Evolutionary conservation across 1,140 invertebrate species (phyloP), one percentile per base, ranked within the genome.

Genomic region (Platyura marginata): DNA sequence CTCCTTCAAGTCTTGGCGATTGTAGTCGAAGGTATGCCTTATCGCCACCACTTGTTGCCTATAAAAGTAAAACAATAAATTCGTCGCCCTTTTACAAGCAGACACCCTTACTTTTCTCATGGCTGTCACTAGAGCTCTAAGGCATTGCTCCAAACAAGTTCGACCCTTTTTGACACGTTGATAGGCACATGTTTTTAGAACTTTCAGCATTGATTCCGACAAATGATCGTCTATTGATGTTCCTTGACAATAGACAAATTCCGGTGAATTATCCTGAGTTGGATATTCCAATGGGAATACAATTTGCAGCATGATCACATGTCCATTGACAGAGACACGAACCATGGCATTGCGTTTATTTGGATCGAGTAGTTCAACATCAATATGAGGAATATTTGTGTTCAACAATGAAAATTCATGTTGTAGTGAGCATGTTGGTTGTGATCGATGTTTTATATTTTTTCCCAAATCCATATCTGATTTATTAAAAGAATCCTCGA

Each of bases 401-500:
- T 89, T 88, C 22, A 88, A 69, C 29, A 90, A 64, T 6, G 81
- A 84, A 64, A 91, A 92, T 63, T 91, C 87, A 64, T 90, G 84
- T 54, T 87, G 76, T 10, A 87, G 56, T 8, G 73, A 74, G 47
- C 70, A 72, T 2, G 70, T 72, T 43, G 69, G 70, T 22, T 61
- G 59, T 29, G 25, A 49, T 61, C 55, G 0, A 61, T 57, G 13
- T 58, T 41, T 9, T n/a, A n/a, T n/a, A n/a, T n/a, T n/a, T n/a
- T n/a, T n/a, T n/a, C n/a, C n/a, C n/a, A n/a, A n/a, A n/a, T n/a
- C n/a, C n/a, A n/a, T n/a, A n/a, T n/a, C n/a, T n/a, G n/a, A n/a
- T n/a, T n/a, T n/a, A n/a, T n/a, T n/a, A n/a, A n/a, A n/a, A n/a
- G n/a, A n/a, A n/a, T n/a, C n/a, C n/a, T n/a, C n/a, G n/a, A n/a